Evolutionary conservation across 2,888 invertebrate species (phyloP).

Genomic region (Calameuta filiformis): DNA sequence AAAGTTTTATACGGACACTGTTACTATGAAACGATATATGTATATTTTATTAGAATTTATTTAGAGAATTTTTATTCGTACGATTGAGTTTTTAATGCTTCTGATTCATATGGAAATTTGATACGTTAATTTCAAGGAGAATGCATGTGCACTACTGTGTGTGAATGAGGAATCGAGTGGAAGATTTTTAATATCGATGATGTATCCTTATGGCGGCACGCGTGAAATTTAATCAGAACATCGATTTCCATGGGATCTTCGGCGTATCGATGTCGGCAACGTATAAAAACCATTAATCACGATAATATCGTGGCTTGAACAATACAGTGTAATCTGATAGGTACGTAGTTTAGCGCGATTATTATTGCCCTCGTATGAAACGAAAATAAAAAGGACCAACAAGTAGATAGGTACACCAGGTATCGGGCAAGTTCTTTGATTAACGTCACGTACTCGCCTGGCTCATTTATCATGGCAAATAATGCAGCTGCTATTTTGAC

Average conservation of each 20-base stretch:
- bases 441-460: slow-evolving; percentile 29
- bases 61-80: neutral
- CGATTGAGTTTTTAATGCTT: neutral
- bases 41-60: neutral
- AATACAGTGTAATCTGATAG: neutral
- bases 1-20: neutral
- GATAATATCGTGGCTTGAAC: slow-evolving; percentile 4
- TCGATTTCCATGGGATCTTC: slow-evolving; percentile 16
- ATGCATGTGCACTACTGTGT: neutral
- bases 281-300: slow-evolving; percentile 24
- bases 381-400: slow-evolving; percentile 2
- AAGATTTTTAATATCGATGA: slow-evolving; percentile 25
- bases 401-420: neutral
- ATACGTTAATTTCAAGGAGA: neutral
- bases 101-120: neutral
- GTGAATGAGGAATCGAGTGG: neutral
- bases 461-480: slow-evolving; percentile 36
- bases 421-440: slow-evolving; percentile 11
- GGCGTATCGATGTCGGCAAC: neutral
- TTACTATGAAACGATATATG: neutral
- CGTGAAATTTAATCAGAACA: slow-evolving; percentile 32
- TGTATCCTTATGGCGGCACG: slow-evolving; percentile 24
- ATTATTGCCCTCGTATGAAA: neutral
- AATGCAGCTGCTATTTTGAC: slow-evolving; percentile 33
- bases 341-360: slow-evolving; percentile 1